Percentiles rank a stretch among this genome's conserved stretches.
phyloP scores from a whole-genome alignment of 2,888 invertebrate species.

The Empis livida region DNA sequence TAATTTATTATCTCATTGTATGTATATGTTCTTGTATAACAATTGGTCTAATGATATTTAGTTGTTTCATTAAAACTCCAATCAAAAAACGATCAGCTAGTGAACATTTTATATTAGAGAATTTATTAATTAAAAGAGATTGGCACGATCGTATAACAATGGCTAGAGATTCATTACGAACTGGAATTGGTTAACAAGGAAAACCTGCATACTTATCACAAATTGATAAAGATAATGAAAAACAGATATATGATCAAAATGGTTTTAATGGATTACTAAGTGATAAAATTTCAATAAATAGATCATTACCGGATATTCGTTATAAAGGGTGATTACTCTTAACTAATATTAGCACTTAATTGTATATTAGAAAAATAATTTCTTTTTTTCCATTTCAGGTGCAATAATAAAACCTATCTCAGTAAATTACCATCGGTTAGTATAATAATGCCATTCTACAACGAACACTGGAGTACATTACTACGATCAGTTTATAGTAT shows the following conservation, averaged over 20 bases:
- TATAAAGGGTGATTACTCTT: too few relatives aligned
- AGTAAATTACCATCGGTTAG: conserved; percentile 55
- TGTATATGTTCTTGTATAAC: too few relatives aligned
- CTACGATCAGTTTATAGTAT: conserved; percentile 70
- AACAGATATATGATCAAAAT: conserved; percentile 63
- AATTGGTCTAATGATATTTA: too few relatives aligned
- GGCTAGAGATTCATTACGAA: conserved; percentile 44
- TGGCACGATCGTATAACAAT: conserved; percentile 70
- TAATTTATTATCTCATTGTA: too few relatives aligned
- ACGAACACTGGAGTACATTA: conserved; percentile 84
- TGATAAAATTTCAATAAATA: conserved; percentile 79
- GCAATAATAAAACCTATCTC: conserved; percentile 24
- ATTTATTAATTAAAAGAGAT: conserved; percentile 24
- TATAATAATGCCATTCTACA: conserved; percentile 85
- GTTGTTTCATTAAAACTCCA: too few relatives aligned
- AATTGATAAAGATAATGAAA: conserved; percentile 46
- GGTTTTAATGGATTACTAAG: conserved; percentile 90
- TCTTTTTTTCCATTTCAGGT: conserved; percentile 15
- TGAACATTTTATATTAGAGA: too few relatives aligned
- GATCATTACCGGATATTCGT: conserved; percentile 43
- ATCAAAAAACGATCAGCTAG: too few relatives aligned
- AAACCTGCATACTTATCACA: conserved; percentile 50
- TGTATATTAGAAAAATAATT: not conserved
- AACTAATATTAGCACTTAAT: too few relatives aligned
- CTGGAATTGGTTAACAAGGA: conserved; percentile 65